Conservation (phyloP, 2,113 vertebrate genomes). For the Tupaia chinensis region DNA sequence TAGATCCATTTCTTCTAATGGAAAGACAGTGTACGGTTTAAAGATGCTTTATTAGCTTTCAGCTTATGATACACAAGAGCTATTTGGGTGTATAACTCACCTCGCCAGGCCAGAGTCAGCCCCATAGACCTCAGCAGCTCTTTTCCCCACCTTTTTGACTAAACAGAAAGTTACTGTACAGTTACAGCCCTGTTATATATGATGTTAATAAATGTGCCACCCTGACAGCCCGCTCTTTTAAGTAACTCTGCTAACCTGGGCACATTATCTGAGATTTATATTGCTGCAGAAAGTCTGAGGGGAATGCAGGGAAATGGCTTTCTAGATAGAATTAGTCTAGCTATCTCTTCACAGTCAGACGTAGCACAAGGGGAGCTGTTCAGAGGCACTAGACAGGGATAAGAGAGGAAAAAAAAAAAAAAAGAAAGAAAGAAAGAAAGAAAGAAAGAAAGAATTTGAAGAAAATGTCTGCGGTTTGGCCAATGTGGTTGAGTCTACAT, state of each 20-base stretch:
- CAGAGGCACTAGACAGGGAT: background rate
- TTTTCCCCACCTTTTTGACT: conserved; percentile 23
- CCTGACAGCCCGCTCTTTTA: conserved; percentile 70
- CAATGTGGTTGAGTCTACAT: conserved; percentile 9
- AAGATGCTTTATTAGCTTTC: conserved; percentile 73
- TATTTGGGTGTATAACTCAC: conserved; percentile 75
- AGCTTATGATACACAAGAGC: conserved; percentile 71
- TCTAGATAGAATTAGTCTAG: conserved; percentile 65
- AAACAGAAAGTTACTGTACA: conserved; percentile 75
- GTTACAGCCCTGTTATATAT: conserved; percentile 77
- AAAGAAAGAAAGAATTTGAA: background rate
- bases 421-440: too few species aligned
- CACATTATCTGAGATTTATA: conserved; percentile 79
- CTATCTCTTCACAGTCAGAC: conserved; percentile 61
- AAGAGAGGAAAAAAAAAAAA: background rate
- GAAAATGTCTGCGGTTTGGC: background rate
- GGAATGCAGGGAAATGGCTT: conserved; percentile 70
- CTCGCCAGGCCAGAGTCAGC: background rate
- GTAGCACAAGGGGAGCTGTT: background rate
- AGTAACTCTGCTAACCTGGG: conserved; percentile 80
- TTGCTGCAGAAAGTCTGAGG: conserved; percentile 47
- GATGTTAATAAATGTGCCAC: conserved; percentile 82
- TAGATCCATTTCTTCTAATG: conserved; percentile 48
- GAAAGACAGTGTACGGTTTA: conserved; percentile 19
- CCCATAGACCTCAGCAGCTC: conserved; percentile 64